Base-by-base conservation (phyloP, 2,113 vertebrate genomes). In the Phainopepla nitens region DNA sequence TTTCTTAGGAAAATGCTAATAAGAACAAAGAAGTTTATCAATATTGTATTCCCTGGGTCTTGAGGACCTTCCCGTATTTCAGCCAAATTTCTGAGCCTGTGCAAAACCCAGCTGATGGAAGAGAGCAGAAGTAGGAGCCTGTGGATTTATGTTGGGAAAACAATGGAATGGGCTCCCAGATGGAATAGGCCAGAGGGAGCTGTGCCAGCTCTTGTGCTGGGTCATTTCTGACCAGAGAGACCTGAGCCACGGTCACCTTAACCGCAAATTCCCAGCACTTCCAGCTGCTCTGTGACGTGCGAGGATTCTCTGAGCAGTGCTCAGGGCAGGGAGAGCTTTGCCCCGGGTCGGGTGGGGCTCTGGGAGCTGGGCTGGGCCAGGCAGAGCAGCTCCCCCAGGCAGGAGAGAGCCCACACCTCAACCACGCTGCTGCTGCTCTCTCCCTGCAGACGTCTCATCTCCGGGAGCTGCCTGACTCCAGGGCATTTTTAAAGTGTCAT, bases 241-340 rank as follows among this genome's bases (percentile, higher is more conserved):
- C 1, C 0, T 7, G 56, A 88, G 19, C 58, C 20, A 4, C 0
- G 1, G 7, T 5, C 27, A 10, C 1, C 35, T 41, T 3, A 17
- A 64, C n/a, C 39, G 11, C 8, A 5, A 29, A 64, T 53, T 73
- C 45, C 45, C 3, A 1, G 0, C 31, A 4, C 27, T 42, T 24
- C 19, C 69, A 17, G 41, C 27, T 20, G 35, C 54, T 57, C 11
- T 29, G 42, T 2, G 47, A 56, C 22, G 19, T n/a, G 79, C 42
- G 25, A 44, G 83, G 78, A 24, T 8, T 25, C 8, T 7, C 8
- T 17, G 19, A 51, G 12, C 2, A n/a, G 18, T 5, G 45, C 16
- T 4, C 11, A 53, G 54, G 82, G 5, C 17, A 15, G 36, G 9
- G 10, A 12, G 85, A 49, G 77, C 21, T 93, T n/a, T 83, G 80